Percentiles rank a stretch among this genome's conserved stretches.
Evolutionary conservation across 2,113 vertebrate genomes (phyloP).

Genomic region (Eonycteris spelaea): DNA sequence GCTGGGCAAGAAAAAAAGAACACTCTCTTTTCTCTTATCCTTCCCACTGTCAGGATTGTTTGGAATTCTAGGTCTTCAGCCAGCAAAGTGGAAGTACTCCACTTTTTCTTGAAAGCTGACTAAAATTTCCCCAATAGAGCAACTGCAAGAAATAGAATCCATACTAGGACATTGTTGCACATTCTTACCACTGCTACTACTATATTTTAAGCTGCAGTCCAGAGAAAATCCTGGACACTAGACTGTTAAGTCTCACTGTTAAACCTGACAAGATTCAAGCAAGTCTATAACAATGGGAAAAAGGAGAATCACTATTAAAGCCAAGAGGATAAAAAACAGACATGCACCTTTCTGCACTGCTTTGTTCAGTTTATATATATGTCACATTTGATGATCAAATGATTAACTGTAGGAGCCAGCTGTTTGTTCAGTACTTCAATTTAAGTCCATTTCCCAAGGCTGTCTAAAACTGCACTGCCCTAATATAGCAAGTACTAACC

Average conservation of each 20-base stretch:
- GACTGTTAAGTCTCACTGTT: neutral
- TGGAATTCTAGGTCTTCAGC: conserved; percentile 20
- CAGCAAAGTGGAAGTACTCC: neutral
- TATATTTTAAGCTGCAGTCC: neutral
- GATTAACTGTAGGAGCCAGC: neutral
- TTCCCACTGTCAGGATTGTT: neutral
- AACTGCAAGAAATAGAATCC: neutral
- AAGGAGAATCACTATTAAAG: neutral
- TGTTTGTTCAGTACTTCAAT: neutral
- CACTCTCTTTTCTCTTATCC: neutral
- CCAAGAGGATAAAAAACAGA: neutral
- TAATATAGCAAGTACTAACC: neutral
- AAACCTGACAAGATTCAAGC: neutral
- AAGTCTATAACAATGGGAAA: neutral
- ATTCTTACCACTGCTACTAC: neutral
- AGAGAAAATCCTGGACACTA: neutral
- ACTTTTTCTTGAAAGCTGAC: neutral
- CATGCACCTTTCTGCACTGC: neutral
- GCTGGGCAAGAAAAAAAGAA: neutral
- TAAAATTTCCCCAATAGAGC: neutral
- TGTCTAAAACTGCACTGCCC: neutral
- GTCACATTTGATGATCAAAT: neutral
- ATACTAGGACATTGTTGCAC: neutral
- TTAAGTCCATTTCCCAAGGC: neutral
- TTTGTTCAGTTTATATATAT: neutral